Evolutionary conservation across 2,797 vertebrate genomes (phyloP), one percentile per base, ranked within the genome.

Genomic region (Iguana delicatissima): DNA sequence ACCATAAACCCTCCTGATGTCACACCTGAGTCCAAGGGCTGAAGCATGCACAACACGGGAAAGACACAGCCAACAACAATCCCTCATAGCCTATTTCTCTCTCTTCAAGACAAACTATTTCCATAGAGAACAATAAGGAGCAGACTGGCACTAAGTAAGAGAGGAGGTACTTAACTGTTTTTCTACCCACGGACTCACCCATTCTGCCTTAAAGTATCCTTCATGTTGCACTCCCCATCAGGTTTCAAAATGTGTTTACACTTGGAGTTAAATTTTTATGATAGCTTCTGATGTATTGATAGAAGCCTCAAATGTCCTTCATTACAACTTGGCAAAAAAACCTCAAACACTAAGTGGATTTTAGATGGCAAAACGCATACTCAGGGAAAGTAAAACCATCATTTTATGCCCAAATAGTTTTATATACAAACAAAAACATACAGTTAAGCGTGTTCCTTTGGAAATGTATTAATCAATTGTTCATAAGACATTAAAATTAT

Each of bases 381-480:
- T 64, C 9, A 18, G 26, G 38, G 38, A 46, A 14, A 46, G 7
- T 67, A 77, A 77, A 84, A n/a, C 46, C 29, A 42, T 1, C 67
- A 77, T 69, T 57, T 89, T 80, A n/a, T 12, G 24, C 22, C 24
- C 32, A 89, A 89, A 85, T 46, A 22, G 22, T 35, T n/a, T n/a
- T 18, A 22, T 85, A 57, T 80, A 22, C 18, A 85, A 77, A 38
- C 3, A 52, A 77, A 52, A 79, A 9, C 6, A 38, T n/a, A 6
- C 6, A 55, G 50, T n/a, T 5, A 79, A 42, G 50, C 20, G 35
- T 13, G 35, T 29, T 79, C 14, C 7, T 50, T 64, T 62, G 38
- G 26, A 80, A 55, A 69, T n/a, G 12, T 69, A n/a, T 74, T 69
- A 5, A n/a, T 16, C 29, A 46, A 59, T 42, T 9, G 57, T 62